phyloP scores from a whole-genome alignment of 2,797 vertebrate genomes.

The Lagodon rhomboides region DNA sequence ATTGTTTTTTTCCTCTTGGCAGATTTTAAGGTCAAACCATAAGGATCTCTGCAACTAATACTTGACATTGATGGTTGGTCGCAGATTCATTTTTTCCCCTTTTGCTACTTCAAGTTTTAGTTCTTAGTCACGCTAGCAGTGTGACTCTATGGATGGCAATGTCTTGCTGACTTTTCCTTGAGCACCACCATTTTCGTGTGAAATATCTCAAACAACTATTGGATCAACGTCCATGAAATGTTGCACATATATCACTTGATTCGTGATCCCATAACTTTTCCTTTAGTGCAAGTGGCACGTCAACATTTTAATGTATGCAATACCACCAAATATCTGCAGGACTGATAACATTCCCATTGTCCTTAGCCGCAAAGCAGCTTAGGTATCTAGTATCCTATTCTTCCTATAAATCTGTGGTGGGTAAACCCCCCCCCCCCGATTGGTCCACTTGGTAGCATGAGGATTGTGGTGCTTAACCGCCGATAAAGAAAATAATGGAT shows the following conservation, averaged over 20 bases:
- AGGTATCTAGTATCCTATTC: no score
- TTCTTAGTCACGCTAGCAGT: background rate
- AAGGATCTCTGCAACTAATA: slow-evolving; percentile 1
- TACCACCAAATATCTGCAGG: background rate
- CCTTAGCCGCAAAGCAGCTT: no score
- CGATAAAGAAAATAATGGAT: no score
- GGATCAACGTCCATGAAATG: background rate
- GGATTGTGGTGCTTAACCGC: no score
- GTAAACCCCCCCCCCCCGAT: no score
- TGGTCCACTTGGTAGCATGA: no score
- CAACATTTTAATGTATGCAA: no score
- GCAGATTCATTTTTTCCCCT: background rate
- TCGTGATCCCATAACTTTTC: background rate
- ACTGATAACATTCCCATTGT: background rate
- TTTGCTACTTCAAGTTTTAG: background rate
- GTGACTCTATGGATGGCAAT: background rate
- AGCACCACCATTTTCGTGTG: background rate
- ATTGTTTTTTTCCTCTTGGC: slow-evolving; percentile 12
- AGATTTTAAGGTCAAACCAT: slow-evolving; percentile 4
- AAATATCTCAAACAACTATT: background rate
- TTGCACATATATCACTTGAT: background rate
- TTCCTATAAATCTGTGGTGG: no score
- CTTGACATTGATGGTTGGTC: slow-evolving; percentile 2
- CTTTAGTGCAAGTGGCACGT: background rate
- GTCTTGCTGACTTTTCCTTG: background rate